Base-by-base conservation (phyloP, 2,113 vertebrate species). In the Myotis brandtii region DNA sequence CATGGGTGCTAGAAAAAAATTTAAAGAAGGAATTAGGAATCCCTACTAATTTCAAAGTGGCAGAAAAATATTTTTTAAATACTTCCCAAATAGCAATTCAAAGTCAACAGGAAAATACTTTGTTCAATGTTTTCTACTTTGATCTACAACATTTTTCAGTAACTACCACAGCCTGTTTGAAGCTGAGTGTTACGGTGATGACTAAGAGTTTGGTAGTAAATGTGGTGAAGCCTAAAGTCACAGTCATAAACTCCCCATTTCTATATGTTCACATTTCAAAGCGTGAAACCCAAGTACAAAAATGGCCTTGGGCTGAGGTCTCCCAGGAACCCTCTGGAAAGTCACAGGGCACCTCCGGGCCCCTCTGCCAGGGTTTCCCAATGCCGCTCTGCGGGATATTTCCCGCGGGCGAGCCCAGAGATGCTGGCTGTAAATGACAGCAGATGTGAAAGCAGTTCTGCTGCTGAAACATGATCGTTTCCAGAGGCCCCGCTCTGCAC, bases 401-500 rank as follows among this genome's bases (percentile, higher is more conserved):
- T 97, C 97, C 97, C 97, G 96, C 87, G 70, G 95, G 89, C 77
- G 66, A 80, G 95, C 97, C 83, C 91, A 86, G 97, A 92, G 82
- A 80, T 86, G 94, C 75, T 94, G 86, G 95, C 72, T 93, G 81
- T 59, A 96, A 97, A 96, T 97, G 95, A 97, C 3, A 96, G 96
- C 97, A 97, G 96, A 96, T 97, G 95, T 97, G 96, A 64, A 50
- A 96, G 95, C 80, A 95, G 75, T 96, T 89, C 46, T 84, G 62
- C 75, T 96, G 95, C 95, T 92, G 97, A 96, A 97, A 96, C 87
- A 87, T 93, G 97, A 97, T 96, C 89, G 97, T 90, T 97, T 98
- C 96, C 97, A 98, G 97, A 97, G 97, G 96, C 95, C 87, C 46
- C 54, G 50, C 95, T 84, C 93, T 84, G 72, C 52, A 54, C 64